Evolutionary conservation across 1,140 invertebrate species (phyloP), one percentile per base, ranked within the genome.

Genomic region (Mactra quadrangularis): DNA sequence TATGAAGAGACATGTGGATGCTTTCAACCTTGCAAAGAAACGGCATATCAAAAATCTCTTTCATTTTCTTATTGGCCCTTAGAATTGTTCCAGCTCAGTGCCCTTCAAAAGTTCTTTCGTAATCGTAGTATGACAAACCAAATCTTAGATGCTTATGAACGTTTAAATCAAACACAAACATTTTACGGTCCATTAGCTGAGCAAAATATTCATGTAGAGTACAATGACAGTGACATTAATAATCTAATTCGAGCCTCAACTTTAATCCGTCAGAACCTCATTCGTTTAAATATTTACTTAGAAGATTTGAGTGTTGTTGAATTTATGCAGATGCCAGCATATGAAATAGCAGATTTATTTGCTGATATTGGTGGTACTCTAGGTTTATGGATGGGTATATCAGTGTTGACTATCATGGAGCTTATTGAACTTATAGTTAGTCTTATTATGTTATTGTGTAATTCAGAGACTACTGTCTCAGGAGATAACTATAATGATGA

Each of bases 331-430:
- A 90, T 90, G 74, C 87, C 90, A 27, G 90, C 87, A 19, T 92
- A 92, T 82, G 89, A 87, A 7, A 82, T 92, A 19, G 88, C 88
- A 6, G 90, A 92, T 75, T 85, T 92, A 72, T 90, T 92, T 82
- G 88, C 91, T 0, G 91, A 92, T 62, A 91, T 92, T 50, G 91
- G 91, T 4, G 91, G 91, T 1, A 92, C 91, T 4, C 76, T 92
- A 22, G 91, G 91, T 17, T 77, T 92, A 22, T 92, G 91, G 91
- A 92, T 92, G 89, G 91, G 91, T 6, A 90, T 92, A 59, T 92
- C 91, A 31, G 89, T 92, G 13, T 71, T 92, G 53, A 92, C 91
- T 27, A 90, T 92, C 35, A 90, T 91, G 89, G 91, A 92, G 75
- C 70, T 92, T 13, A 83, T 91, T 22, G 91, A 92, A 77, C 79